Percentiles rank a stretch among this genome's conserved stretches.
Evolutionary conservation across 2,797 vertebrate species (phyloP).

Genomic region (Oreortyx pictus): DNA sequence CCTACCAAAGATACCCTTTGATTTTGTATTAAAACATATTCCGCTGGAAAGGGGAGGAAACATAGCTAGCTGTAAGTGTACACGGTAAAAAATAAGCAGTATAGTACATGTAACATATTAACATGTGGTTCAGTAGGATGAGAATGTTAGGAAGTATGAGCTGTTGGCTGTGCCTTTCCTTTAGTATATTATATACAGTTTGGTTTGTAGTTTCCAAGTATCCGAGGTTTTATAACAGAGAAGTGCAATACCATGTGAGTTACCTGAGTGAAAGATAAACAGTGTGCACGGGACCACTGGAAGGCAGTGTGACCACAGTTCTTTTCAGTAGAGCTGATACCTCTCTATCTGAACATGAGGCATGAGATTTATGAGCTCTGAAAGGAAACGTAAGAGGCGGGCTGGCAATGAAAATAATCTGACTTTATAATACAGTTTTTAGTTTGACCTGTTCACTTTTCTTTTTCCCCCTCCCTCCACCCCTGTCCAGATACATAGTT

Average conservation of each 20-base stretch:
- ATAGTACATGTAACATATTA: not conserved
- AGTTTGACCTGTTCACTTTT: not conserved
- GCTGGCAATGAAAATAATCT: not conserved
- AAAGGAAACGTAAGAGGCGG: slow-evolving; percentile 18
- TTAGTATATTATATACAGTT: not conserved
- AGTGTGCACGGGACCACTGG: not conserved
- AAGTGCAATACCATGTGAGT: not conserved
- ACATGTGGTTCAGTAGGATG: slow-evolving; percentile 20
- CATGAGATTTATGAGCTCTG: slow-evolving; percentile 20
- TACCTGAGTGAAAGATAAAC: not conserved
- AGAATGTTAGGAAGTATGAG: not conserved
- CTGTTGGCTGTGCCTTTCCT: not conserved
- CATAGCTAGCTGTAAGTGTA: not conserved
- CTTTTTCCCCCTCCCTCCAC: not conserved
- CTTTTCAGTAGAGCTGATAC: not conserved
- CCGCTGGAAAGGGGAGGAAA: slow-evolving; percentile 17
- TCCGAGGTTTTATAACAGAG: not conserved
- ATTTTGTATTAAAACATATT: slow-evolving; percentile 52
- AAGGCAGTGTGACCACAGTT: not conserved
- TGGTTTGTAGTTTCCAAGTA: not conserved
- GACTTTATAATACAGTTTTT: slow-evolving; percentile 5
- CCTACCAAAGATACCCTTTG: slow-evolving; percentile 30
- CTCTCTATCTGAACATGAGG: not conserved
- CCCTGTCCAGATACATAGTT: not conserved
- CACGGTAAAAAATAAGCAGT: slow-evolving; percentile 29